Evolutionary conservation across 2,888 invertebrate species (phyloP), one percentile per base, ranked within the genome.

Genomic region (Monopis laevigella): DNA sequence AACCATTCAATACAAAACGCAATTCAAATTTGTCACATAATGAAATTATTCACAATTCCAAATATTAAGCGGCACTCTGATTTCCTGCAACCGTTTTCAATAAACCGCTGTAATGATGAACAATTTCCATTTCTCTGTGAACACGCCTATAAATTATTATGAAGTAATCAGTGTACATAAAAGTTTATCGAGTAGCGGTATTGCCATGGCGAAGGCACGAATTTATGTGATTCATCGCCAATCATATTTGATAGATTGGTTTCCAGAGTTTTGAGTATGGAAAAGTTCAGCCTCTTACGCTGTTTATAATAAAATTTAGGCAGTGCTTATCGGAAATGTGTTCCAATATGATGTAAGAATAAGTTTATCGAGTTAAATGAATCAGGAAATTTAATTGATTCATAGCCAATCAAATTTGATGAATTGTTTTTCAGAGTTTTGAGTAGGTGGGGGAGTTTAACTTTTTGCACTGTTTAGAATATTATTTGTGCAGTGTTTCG

Each of bases 181-280:
- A 43, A 41, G 36, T 36, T 41, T 41, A 35, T 40, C 43, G 36
- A 66, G 65, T 64, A 59, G 55, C 56, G 59, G 62, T 61, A 71
- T 17, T 40, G n/a, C n/a, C n/a, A n/a, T n/a, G 29, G 40, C 17
- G 66, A 64, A 65, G 59, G 55, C 56, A 59, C 62, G 61, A 70
- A 21, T 40, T 29, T 28, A 28, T 28, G 12, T 18, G 73, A 75
- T 77, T 77, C 75, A 77, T 75, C 72, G 75, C 65, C 73, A 73
- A 71, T 74, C 74, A 75, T 77, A 18, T 75, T 75, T 75, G 77
- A 77, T 77, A 74, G 75, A 77, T 77, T 64, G 38, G 26, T 27
- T 41, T 32, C 38, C 35, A 28, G 41, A 44, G 13, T 41, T 44
- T 30, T 19, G 18, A 18, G 36, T n/a, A n/a, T n/a, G n/a, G n/a